Evolutionary conservation across 2,888 invertebrate species (phyloP).

Genomic region (Mimachlamys varia): DNA sequence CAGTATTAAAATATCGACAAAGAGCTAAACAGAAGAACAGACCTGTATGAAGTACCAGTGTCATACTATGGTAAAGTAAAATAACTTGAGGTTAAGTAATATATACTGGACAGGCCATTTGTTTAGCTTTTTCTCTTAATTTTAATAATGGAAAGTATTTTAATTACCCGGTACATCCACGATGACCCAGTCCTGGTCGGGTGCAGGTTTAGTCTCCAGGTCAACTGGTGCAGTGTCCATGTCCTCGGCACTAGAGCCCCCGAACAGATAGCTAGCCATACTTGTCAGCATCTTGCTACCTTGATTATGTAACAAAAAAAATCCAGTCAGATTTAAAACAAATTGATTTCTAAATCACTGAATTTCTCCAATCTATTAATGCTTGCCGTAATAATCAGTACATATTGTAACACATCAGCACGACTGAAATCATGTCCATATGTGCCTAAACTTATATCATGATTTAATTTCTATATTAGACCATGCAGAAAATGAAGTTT

Average conservation of each 20-base stretch:
- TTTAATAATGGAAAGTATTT: constrained; percentile 26
- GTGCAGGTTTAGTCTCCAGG: constrained; percentile 60
- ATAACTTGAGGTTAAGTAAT: no score
- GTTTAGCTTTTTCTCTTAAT: background rate
- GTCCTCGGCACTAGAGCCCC: constrained; percentile 57
- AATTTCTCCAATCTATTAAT: no score
- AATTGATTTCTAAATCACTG: no score
- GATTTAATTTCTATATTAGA: background rate
- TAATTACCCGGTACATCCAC: constrained; percentile 61
- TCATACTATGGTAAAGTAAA: no score
- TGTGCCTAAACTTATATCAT: background rate
- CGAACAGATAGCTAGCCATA: constrained; percentile 71
- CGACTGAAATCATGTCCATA: no score
- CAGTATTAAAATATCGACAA: background rate
- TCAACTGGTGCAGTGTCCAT: constrained; percentile 52
- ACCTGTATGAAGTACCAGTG: no score
- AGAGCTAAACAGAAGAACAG: background rate
- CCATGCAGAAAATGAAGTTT: background rate
- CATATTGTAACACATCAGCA: no score
- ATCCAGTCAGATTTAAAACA: background rate
- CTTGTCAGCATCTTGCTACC: constrained; percentile 63
- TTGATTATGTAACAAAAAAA: constrained; percentile 4
- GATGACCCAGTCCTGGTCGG: constrained; percentile 60
- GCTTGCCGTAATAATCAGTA: no score
- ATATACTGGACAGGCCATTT: no score